Conservation (phyloP, 2,888 invertebrate genomes). For the Synergus umbraculus region DNA sequence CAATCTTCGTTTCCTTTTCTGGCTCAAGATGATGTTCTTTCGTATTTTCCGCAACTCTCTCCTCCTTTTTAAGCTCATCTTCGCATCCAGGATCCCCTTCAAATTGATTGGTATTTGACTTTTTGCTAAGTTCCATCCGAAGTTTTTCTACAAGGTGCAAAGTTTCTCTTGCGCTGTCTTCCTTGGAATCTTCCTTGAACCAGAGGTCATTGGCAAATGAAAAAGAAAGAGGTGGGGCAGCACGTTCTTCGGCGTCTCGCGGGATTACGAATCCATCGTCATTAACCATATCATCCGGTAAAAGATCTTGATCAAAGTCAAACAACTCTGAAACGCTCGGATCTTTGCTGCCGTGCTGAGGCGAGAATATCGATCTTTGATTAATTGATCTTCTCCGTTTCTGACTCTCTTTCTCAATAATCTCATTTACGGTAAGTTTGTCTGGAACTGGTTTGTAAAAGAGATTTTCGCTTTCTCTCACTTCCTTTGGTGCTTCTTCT, state of each 20-base stretch:
- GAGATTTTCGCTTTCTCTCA: constrained; percentile 55
- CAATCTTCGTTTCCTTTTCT: constrained; percentile 52
- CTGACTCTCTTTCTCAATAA: constrained; percentile 63
- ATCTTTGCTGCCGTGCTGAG: constrained; percentile 82
- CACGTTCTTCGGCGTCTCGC: constrained; percentile 82
- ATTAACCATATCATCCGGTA: constrained; percentile 81
- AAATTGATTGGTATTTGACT: constrained; percentile 80
- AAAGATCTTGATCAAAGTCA: constrained; percentile 82
- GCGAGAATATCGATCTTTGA: constrained; percentile 85
- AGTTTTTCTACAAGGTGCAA: constrained; percentile 91
- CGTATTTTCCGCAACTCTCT: constrained; percentile 50
- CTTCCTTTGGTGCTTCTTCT: constrained; percentile 53
- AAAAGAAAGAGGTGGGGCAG: constrained; percentile 79
- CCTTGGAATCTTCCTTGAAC: constrained; percentile 88
- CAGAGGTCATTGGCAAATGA: constrained; percentile 83
- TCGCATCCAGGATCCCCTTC: constrained; percentile 76
- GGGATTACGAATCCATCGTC: constrained; percentile 83
- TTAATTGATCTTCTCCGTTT: constrained; percentile 76
- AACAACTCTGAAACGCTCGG: constrained; percentile 81
- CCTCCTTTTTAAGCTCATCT: constrained; percentile 71
- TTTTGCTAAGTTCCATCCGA: constrained; percentile 85
- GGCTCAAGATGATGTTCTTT: constrained; percentile 44
- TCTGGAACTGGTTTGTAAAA: constrained; percentile 65
- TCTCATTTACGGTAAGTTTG: constrained; percentile 57
- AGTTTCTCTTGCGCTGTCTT: constrained; percentile 90